Evolutionary conservation across 2,113 vertebrate genomes (phyloP), one percentile per base, ranked within the genome.

Genomic region (Hippocampus mohnikei): DNA sequence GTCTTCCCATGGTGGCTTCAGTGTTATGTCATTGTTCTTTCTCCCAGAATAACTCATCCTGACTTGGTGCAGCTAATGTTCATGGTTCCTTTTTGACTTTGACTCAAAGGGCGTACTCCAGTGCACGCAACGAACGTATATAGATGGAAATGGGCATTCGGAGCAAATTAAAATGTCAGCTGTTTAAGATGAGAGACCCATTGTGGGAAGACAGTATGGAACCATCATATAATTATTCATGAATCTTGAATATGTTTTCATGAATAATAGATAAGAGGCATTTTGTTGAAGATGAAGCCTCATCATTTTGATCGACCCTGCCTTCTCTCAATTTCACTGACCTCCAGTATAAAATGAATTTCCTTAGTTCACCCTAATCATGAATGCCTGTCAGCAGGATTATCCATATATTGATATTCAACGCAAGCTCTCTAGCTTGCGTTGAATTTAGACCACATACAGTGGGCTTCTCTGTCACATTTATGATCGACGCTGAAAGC

Each of bases 21-120:
- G 42, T 60, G 37, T 55, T 61, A 2, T 64, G 56, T 73, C 58
- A 72, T 69, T 68, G 67, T 79, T 79, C 67, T 80, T 44, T n/a
- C 46, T 60, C 79, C 70, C 2, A 73, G 84, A 88, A 88, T 82
- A 84, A 67, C 21, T 9, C 56, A 25, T 42, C 61, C 68, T 40
- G 66, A 62, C 68, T 77, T 69, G 6, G 8, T 75, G 62, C 42
- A 27, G 63, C 58, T 4, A 18, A 23, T 60, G 27, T 20, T 23
- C 41, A 16, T 27, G 63, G 61, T 27, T 46, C 15, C 63, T 23
- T 46, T 42, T 46, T 18, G n/a, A 16, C 63, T 65, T 65, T 65
- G 15, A n/a, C 20, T 42, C 40, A 27, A 46, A 20, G 18, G 7
- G 18, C 27, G 6, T 33, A 27, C 33, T 18, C 27, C 27, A 12